Evolutionary conservation across 2,888 invertebrate genomes (phyloP).

Genomic region (Alcis repandata): DNA sequence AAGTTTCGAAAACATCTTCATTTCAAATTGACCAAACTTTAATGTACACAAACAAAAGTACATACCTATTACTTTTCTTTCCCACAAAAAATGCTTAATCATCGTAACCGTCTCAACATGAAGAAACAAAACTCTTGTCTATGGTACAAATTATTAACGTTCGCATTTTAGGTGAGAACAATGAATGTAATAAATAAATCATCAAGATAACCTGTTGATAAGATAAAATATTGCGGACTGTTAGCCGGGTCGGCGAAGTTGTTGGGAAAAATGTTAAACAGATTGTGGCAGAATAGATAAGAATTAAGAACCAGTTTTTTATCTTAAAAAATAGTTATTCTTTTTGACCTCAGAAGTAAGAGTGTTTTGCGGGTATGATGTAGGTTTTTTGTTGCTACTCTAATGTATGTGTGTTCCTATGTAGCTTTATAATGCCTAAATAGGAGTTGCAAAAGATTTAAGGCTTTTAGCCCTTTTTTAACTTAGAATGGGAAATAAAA

Average conservation of each 20-base stretch:
- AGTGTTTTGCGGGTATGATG: no score
- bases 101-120: neutral
- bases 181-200: slow-evolving; percentile 10
- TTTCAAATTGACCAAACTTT: neutral
- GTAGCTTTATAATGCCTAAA: no score
- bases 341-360: no score
- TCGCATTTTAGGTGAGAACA: neutral
- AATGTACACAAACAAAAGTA: neutral
- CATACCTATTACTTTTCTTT: neutral
- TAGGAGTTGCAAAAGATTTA: no score
- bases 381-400: no score
- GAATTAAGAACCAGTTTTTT: neutral
- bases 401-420: no score
- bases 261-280: neutral
- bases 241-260: neutral
- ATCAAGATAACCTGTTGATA: slow-evolving; percentile 10
- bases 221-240: neutral
- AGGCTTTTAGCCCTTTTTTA: no score
- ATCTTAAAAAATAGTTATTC: no score
- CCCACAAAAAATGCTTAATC: neutral
- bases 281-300: neutral
- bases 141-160: slow-evolving; percentile 2
- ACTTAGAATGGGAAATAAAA: no score
- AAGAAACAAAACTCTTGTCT: neutral
- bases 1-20: neutral